Percentiles rank a stretch among this genome's conserved stretches.
Evolutionary conservation across 2,888 invertebrate species (phyloP).

Genomic region (Eustalomyia histrio): DNA sequence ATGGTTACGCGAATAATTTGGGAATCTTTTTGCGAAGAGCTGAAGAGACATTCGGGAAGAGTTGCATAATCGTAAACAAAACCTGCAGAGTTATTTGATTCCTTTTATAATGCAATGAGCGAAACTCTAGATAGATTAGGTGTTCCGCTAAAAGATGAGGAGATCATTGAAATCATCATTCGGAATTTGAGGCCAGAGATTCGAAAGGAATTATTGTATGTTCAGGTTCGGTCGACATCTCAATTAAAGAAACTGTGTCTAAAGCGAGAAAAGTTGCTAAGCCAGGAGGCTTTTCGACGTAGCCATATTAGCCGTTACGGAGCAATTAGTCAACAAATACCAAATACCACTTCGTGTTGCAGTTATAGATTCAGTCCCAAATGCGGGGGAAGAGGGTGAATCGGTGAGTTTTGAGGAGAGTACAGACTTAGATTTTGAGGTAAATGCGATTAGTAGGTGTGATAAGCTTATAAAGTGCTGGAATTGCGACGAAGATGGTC

Average conservation of each 20-base stretch:
- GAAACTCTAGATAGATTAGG: slow-evolving; percentile 21
- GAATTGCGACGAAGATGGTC: slow-evolving; percentile 33
- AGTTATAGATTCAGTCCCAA: not conserved
- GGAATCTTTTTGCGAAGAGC: not conserved
- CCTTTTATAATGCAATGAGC: slow-evolving; percentile 17
- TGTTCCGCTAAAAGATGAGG: slow-evolving; percentile 10
- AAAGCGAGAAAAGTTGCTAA: not conserved
- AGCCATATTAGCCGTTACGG: not conserved
- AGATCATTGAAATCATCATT: slow-evolving; percentile 30
- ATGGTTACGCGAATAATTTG: not conserved
- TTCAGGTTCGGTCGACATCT: not conserved
- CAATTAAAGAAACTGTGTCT: not conserved
- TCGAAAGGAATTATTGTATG: no score
- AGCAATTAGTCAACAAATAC: not conserved
- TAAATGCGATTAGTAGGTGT: not conserved
- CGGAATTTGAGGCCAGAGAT: slow-evolving; percentile 25
- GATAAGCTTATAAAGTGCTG: slow-evolving; percentile 18
- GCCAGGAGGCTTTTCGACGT: not conserved
- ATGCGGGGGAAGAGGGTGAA: not conserved
- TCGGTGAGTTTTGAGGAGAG: no score
- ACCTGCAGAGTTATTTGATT: slow-evolving; percentile 11
- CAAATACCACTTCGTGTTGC: slow-evolving; percentile 2
- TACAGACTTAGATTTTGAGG: not conserved
- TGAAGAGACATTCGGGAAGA: slow-evolving; percentile 20
- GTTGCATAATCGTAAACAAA: slow-evolving; percentile 12